Evolutionary conservation across 35 echinoderm and acorn worm species (phyloP).

Genomic region (Amphiura filiformis): DNA sequence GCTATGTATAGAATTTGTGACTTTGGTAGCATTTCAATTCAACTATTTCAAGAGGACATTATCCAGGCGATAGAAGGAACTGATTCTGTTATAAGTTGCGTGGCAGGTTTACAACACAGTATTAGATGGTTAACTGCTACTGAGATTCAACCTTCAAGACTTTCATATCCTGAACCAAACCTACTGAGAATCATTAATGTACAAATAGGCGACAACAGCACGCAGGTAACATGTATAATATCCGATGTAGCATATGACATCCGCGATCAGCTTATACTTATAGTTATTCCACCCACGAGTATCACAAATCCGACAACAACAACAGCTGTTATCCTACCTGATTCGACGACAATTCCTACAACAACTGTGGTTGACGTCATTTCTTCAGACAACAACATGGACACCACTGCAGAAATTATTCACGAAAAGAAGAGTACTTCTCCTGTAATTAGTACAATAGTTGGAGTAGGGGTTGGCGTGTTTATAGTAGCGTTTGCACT

Average conservation of each 20-base stretch:
- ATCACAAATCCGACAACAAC: no score
- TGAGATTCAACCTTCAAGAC: not conserved
- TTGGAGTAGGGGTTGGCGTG: no score
- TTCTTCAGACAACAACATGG: no score
- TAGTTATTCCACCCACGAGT: not conserved
- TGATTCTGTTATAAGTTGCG: not conserved
- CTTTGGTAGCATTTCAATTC: not conserved
- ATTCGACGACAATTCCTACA: no score
- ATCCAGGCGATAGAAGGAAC: not conserved
- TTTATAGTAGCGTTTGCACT: no score
- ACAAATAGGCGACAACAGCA: not conserved
- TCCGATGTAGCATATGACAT: not conserved
- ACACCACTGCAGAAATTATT: no score
- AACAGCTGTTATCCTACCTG: no score
- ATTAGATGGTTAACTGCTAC: not conserved
- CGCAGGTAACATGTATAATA: not conserved
- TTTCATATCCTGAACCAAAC: not conserved
- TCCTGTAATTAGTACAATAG: no score
- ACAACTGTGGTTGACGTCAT: no score
- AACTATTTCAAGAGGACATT: not conserved
- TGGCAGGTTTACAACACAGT: not conserved
- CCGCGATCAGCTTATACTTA: not conserved
- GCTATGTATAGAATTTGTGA: not conserved
- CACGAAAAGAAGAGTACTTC: no score
- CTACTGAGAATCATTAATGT: not conserved